These are phyloP conservation scores for Calliphora vomitoria DNA, from an alignment of 2,888 invertebrate genomes.

Conservation along the genomic window DNA sequence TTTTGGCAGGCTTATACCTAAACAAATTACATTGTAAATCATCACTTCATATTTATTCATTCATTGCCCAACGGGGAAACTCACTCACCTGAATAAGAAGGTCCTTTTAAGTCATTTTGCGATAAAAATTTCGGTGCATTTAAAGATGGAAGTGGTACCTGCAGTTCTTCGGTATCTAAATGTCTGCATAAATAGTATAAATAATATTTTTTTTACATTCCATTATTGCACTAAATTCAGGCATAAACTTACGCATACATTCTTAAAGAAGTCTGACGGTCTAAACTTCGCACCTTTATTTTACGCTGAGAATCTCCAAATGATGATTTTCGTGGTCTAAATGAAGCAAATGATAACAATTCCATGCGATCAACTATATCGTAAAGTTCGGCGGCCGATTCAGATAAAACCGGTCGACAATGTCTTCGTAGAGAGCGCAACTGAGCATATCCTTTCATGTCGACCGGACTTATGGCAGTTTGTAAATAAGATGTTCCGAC, in stretches of 20 bases:
- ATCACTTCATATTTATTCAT: neutral
- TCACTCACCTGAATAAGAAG: constrained; percentile 83
- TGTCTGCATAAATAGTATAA: constrained; percentile 73
- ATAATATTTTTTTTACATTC: neutral
- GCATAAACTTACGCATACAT: constrained; percentile 80
- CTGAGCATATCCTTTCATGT: constrained; percentile 91
- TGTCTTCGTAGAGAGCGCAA: constrained; percentile 88
- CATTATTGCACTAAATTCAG: neutral
- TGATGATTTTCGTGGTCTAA: constrained; percentile 80
- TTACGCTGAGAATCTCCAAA: constrained; percentile 82
- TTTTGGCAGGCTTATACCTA: constrained; percentile 84
- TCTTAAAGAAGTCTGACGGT: constrained; percentile 81
- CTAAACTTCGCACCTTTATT: constrained; percentile 83
- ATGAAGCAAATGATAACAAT: constrained; percentile 75
- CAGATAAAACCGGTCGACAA: constrained; percentile 88
- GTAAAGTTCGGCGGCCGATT: constrained; percentile 87
- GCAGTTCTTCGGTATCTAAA: constrained; percentile 81
- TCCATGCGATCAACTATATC: constrained; percentile 84
- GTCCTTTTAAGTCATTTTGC: constrained; percentile 82
- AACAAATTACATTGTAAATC: neutral
- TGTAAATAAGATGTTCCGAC: constrained; percentile 80
- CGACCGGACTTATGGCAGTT: constrained; percentile 88
- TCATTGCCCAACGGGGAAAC: neutral
- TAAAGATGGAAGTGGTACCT: constrained; percentile 81
- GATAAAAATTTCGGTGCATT: constrained; percentile 82